A percentile compares a stretch with the other conserved stretches of the same genome.
phyloP scores from a whole-genome alignment of 2,888 invertebrate species.

The Coecobrya sp. region DNA sequence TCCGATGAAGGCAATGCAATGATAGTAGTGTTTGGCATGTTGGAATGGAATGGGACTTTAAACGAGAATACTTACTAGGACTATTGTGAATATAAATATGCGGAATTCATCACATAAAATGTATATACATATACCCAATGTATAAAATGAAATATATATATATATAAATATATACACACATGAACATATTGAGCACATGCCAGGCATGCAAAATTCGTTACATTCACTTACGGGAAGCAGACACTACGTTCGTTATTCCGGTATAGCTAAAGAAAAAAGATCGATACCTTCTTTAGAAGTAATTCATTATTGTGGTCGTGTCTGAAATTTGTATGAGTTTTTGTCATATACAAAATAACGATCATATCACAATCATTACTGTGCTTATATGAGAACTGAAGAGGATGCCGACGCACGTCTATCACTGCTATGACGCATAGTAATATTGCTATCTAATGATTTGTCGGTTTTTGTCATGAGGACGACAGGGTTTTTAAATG shows the following conservation, averaged over 20 bases:
- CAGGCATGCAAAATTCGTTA: slow-evolving; percentile 23
- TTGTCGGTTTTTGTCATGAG: background rate
- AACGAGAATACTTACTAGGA: too few relatives aligned
- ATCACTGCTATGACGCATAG: background rate
- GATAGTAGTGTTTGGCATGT: background rate
- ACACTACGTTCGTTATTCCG: background rate
- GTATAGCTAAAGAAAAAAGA: slow-evolving; percentile 34
- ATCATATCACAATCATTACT: slow-evolving; percentile 18
- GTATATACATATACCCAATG: too few relatives aligned
- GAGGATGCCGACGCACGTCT: background rate
- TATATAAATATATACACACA: background rate
- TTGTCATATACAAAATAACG: background rate
- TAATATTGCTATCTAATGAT: background rate
- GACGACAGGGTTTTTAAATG: background rate
- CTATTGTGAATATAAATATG: too few relatives aligned
- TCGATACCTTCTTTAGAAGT: slow-evolving; percentile 54
- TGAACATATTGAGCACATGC: background rate
- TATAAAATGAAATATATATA: too few relatives aligned
- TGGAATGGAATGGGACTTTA: too few relatives aligned
- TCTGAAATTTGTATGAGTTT: slow-evolving; percentile 61
- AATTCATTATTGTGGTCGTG: slow-evolving; percentile 68
- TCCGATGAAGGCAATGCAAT: background rate
- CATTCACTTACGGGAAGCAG: background rate
- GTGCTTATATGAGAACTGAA: background rate
- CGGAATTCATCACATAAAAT: too few relatives aligned